phyloP scores from a whole-genome alignment of 2,888 invertebrate genomes.

The Drosophila kambysellisi region DNA sequence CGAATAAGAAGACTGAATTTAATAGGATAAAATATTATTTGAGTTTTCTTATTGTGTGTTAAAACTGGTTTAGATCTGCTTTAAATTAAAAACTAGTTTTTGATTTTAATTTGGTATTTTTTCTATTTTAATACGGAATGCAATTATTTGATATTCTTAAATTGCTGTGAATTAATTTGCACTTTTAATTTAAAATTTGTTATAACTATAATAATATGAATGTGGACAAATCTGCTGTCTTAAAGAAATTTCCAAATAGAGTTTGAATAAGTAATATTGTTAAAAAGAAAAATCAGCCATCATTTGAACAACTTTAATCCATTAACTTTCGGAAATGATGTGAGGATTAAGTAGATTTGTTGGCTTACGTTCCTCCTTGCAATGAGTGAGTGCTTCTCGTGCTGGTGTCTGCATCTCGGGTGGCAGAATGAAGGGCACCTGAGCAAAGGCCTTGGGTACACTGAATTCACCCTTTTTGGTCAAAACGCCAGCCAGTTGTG shows the following conservation, averaged over 20 bases:
- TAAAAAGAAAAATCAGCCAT: not conserved
- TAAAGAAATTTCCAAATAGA: not conserved
- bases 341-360: not conserved
- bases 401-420: slow-evolving; percentile 74
- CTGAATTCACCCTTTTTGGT: slow-evolving; percentile 83
- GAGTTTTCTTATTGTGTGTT: not conserved
- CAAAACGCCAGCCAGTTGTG: slow-evolving; percentile 82
- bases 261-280: not conserved
- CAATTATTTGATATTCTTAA: not conserved
- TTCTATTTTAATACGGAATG: not conserved
- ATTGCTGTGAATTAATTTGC: not conserved
- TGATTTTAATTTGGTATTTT: not conserved
- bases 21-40: not conserved
- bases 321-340: not conserved
- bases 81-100: not conserved
- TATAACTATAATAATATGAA: not conserved
- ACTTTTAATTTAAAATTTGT: not conserved
- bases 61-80: not conserved
- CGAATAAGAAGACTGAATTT: not conserved
- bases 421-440: slow-evolving; percentile 82
- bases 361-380: slow-evolving; percentile 82
- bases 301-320: not conserved
- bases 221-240: not conserved
- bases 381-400: slow-evolving; percentile 65
- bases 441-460: slow-evolving; percentile 76